Evolutionary conservation across 2,113 vertebrate species (phyloP).

Genomic region (Centropus unirufus): DNA sequence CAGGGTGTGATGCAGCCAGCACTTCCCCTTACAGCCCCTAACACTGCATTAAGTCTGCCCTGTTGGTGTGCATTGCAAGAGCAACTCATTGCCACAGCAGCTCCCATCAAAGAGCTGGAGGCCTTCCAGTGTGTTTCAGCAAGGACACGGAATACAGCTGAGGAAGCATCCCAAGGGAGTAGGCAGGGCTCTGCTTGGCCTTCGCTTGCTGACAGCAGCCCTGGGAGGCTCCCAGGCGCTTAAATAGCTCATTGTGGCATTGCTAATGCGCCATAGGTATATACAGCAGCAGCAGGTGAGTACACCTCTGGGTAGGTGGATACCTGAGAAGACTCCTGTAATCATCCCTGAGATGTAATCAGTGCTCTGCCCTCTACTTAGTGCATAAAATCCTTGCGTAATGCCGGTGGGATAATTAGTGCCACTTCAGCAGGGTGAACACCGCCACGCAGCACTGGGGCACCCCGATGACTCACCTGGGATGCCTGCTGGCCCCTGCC

Average conservation of each 20-base stretch:
- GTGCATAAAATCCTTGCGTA: neutral
- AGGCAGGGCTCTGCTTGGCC: neutral
- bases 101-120: neutral
- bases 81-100: neutral
- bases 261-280: neutral
- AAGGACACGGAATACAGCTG: neutral
- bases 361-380: neutral
- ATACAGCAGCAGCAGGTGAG: neutral
- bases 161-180: neutral
- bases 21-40: neutral
- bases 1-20: neutral
- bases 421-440: slow-evolving; percentile 45
- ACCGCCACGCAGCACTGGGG: neutral
- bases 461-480: slow-evolving; percentile 17
- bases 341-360: slow-evolving; percentile 18
- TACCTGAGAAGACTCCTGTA: slow-evolving; percentile 1
- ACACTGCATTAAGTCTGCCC: neutral
- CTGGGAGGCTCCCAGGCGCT: neutral
- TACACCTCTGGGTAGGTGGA: neutral
- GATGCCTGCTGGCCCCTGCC: neutral
- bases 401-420: neutral
- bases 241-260: neutral
- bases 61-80: neutral
- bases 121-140: neutral
- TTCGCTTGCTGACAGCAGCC: slow-evolving; percentile 21